Base-by-base conservation (phyloP, 2,888 invertebrate species). In the Rhodophaea formosa region DNA sequence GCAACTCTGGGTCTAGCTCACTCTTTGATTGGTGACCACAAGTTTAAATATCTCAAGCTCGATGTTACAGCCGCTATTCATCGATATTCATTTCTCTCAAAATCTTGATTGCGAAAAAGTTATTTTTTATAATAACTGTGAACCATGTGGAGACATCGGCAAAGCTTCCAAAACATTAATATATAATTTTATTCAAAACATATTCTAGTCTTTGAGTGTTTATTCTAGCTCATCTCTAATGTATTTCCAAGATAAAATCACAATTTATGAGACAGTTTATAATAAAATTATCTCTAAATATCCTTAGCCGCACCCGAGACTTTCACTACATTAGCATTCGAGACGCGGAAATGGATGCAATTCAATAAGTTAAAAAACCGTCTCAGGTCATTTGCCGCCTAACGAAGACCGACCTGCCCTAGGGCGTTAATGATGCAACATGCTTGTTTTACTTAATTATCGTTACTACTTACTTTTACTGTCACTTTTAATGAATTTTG, bases 281-380 rank as follows among this genome's bases (percentile, higher is more conserved):
- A 1, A 39, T 23, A 23, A 23, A 23, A 23, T 39, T n/a, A 39
- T 39, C 12, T 39, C n/a, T 3, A n/a, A 39, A 39, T 47, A 47
- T 47, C 47, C 23, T 30, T 47, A 7, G 47, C 29, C 47, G 47
- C 47, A 29, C 30, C 47, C 47, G 29, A 14, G n/a, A 17, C 55
- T 55, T 55, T 55, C 55, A 35, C 55, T 46, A 46, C 15, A 55
- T 55, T 55, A 30, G 55, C 55, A 55, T 55, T 46, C 39, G 46
- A 46, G 45, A 46, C 35, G 17, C 52, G 55, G 55, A 55, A 55
- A 55, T 35, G 16, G 12, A 55, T 55, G 32, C 54, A 45, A 17
- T 46, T 32, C 32, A 7, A 39, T 46, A 46, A 55, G 35, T n/a
- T 3, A 39, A 39, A 39, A n/a, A 39, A 39, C 39, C 0, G 39